phyloP scores from a whole-genome alignment of 2,113 vertebrate species.

The Furnarius figulus region DNA sequence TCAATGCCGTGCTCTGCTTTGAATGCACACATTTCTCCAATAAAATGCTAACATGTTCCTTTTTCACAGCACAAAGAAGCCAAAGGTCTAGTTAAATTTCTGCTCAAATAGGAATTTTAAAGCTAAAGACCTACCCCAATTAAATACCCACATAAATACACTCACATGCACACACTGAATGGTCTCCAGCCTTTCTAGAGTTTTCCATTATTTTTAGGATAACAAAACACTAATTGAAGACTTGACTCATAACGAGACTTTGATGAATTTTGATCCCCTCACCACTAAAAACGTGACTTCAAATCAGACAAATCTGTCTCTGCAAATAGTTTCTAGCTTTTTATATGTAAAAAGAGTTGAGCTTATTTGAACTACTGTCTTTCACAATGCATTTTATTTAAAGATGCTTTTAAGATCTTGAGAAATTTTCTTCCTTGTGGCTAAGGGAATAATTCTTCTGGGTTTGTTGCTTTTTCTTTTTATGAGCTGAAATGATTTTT shows the following conservation, averaged over 20 bases:
- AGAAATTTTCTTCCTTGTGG: neutral
- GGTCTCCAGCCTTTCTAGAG: neutral
- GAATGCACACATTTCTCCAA: neutral
- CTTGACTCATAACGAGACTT: neutral
- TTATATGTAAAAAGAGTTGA: neutral
- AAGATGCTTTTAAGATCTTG: slow-evolving; percentile 5
- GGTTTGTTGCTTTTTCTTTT: neutral
- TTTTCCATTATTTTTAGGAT: neutral
- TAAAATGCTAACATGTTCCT: neutral
- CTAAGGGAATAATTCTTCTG: neutral
- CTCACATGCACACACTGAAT: neutral
- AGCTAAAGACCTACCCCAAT: neutral
- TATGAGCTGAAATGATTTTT: neutral
- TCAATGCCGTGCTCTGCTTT: neutral
- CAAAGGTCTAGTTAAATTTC: slow-evolving; percentile 14
- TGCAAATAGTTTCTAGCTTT: neutral
- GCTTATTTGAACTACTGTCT: neutral
- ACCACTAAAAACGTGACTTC: neutral
- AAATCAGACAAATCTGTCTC: neutral
- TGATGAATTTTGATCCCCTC: neutral
- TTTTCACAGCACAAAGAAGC: neutral
- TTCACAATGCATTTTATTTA: slow-evolving; percentile 9
- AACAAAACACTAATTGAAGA: neutral
- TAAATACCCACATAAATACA: neutral
- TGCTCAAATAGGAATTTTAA: neutral